Evolutionary conservation across 2,113 vertebrate genomes (phyloP).

Genomic region (Steatornis caripensis): DNA sequence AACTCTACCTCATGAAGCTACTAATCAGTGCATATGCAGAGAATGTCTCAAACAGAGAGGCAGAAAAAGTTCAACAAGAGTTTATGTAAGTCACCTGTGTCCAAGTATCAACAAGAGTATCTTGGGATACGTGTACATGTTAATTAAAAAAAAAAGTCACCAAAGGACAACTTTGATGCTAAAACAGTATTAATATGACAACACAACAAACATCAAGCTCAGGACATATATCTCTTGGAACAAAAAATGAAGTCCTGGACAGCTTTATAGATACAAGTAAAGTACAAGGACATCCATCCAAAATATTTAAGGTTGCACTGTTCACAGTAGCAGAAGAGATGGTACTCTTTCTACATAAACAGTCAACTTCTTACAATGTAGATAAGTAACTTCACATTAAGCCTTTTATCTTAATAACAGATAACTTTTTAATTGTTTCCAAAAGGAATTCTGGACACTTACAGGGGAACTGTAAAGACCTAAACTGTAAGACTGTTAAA

Average conservation of each 20-base stretch:
- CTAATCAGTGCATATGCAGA: neutral
- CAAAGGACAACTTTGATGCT: neutral
- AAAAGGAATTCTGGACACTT: neutral
- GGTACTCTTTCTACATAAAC: neutral
- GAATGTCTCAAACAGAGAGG: fast-evolving
- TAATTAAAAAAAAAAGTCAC: neutral
- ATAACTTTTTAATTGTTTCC: neutral
- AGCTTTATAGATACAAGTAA: neutral
- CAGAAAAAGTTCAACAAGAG: neutral
- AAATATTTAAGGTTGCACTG: neutral
- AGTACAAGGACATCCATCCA: neutral
- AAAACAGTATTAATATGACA: neutral
- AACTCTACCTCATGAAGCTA: neutral
- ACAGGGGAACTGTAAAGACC: no score
- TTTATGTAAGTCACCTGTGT: neutral
- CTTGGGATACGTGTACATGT: neutral
- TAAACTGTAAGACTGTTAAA: no score
- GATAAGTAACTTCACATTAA: neutral
- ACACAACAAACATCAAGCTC: neutral
- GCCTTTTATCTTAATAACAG: neutral
- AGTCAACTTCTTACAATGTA: neutral
- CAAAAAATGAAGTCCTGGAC: neutral
- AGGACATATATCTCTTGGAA: neutral
- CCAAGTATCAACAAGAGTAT: neutral
- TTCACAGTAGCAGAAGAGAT: neutral